A percentile compares a stretch with the other conserved stretches of the same genome.
These are phyloP conservation scores for Microhierax caerulescens DNA, from an alignment of 2,797 vertebrate genomes.

Conservation along the genomic window DNA sequence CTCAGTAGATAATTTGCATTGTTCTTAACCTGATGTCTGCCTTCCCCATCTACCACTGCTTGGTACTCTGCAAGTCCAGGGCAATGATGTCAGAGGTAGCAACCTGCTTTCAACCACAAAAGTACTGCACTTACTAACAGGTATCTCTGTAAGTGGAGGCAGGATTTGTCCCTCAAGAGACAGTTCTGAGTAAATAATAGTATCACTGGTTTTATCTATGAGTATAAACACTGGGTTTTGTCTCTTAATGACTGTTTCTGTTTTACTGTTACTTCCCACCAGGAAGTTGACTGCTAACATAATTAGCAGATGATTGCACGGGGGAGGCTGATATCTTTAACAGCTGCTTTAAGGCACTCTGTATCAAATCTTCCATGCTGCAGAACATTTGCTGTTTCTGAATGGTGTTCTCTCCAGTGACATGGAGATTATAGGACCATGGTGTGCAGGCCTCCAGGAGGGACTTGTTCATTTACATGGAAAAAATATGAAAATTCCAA, in stretches of 20 bases:
- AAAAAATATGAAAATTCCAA: neutral
- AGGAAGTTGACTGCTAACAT: constrained; percentile 60
- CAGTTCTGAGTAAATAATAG: constrained; percentile 34
- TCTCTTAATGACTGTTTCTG: constrained; percentile 63
- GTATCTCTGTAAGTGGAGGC: neutral
- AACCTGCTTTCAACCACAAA: neutral
- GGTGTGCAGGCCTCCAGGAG: neutral
- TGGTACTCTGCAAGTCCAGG: neutral
- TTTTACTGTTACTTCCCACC: constrained; percentile 60
- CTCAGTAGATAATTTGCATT: neutral
- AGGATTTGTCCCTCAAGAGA: constrained; percentile 12
- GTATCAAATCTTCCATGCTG: neutral
- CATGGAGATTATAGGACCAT: neutral
- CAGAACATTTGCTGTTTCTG: neutral
- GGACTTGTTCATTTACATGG: neutral
- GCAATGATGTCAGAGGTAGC: neutral
- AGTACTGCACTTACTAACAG: neutral
- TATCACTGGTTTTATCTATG: constrained; percentile 23
- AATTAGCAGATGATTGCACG: constrained; percentile 56
- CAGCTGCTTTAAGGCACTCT: constrained; percentile 43
- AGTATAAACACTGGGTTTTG: constrained; percentile 39
- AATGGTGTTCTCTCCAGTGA: neutral
- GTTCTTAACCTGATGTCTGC: neutral
- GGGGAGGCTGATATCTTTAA: constrained; percentile 40
- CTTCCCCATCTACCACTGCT: neutral